These are phyloP conservation scores for Acromyrmex heyeri DNA, from an alignment of 1,140 invertebrate species.

Conservation along the genomic window DNA sequence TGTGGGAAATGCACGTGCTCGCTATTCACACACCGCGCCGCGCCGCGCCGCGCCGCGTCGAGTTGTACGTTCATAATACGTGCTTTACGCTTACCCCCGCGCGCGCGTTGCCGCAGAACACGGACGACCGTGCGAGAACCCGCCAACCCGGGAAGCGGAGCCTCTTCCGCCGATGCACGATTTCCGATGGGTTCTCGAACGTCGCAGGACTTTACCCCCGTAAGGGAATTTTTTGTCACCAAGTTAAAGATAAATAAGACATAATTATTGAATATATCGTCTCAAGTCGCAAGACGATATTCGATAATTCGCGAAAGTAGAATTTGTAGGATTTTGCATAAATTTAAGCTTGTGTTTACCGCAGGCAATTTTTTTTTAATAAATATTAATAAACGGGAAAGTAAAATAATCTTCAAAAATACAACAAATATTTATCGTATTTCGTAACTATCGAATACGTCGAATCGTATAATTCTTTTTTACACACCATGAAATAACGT, in stretches of 20 bases:
- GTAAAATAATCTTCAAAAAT: not conserved
- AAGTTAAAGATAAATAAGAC: not conserved
- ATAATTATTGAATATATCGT: no score
- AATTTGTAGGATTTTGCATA: not conserved
- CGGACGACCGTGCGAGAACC: constrained; percentile 49
- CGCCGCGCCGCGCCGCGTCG: constrained; percentile 46
- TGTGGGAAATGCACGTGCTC: constrained; percentile 86
- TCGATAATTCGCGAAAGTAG: not conserved
- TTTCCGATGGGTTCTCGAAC: constrained; percentile 39
- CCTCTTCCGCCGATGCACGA: constrained; percentile 35
- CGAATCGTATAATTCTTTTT: not conserved
- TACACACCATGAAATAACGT: not conserved
- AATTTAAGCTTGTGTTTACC: not conserved
- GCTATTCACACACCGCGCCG: constrained; percentile 83
- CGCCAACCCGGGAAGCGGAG: constrained; percentile 29
- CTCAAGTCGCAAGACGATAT: not conserved
- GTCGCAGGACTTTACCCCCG: not conserved
- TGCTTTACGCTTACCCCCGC: constrained; percentile 65
- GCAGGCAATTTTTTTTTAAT: not conserved
- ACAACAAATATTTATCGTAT: not conserved
- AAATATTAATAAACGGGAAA: not conserved
- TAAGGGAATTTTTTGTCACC: not conserved
- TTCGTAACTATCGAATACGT: not conserved
- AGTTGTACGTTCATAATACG: constrained; percentile 69
- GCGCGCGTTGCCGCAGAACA: constrained; percentile 70